These are phyloP conservation scores for Yasuhikotakia modesta DNA, from an alignment of 2,797 vertebrate genomes.

Conservation along the genomic window DNA sequence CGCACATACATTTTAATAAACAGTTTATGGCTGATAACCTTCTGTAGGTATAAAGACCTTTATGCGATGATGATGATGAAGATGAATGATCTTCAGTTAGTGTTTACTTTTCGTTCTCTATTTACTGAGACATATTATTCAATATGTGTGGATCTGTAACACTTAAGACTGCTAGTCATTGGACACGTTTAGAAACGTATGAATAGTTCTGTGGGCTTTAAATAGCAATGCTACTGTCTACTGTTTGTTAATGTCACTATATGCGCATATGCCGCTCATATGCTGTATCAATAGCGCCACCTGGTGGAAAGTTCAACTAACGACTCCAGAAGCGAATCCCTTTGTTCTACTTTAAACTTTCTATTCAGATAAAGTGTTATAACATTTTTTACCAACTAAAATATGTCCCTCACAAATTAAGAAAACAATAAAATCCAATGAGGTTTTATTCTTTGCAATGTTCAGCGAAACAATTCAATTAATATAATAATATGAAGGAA, in stretches of 20 bases:
- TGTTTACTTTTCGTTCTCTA: conserved; percentile 3
- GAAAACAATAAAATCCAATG: not conserved
- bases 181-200: not conserved
- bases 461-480: conserved; percentile 41
- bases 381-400: not conserved
- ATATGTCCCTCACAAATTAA: not conserved
- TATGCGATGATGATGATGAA: conserved; percentile 47
- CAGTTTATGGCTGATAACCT: not conserved
- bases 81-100: conserved; percentile 34
- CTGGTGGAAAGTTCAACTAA: conserved; percentile 13
- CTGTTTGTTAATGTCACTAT: not conserved
- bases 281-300: conserved; percentile 18
- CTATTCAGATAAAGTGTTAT: too few relatives aligned
- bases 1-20: not conserved
- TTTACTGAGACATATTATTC: conserved; percentile 35
- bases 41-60: conserved; percentile 18
- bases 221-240: not conserved
- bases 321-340: too few relatives aligned
- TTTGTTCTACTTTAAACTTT: too few relatives aligned
- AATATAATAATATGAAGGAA: conserved; percentile 44
- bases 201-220: conserved; percentile 18
- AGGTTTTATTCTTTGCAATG: conserved; percentile 44
- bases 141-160: conserved; percentile 26
- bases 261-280: not conserved
- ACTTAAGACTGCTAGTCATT: conserved; percentile 6